Evolutionary conservation across 2,113 vertebrate genomes (phyloP), one percentile per base, ranked within the genome.

Genomic region (Eulacestoma nigropectus): DNA sequence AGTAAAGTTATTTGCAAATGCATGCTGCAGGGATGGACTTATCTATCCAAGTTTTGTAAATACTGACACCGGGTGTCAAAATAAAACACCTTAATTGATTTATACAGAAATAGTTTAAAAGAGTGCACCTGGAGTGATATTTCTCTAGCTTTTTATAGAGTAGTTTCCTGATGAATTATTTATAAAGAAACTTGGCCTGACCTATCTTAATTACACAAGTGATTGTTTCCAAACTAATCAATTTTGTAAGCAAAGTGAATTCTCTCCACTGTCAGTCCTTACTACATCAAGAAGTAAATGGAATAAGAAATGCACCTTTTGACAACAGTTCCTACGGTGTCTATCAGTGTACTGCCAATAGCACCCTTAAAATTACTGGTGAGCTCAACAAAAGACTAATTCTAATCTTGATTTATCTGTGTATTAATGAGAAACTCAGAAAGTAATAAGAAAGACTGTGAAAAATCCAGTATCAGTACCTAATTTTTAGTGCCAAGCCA

Each of bases 1-100:
- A 98, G 98, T 97, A 97, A 98, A 98, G 98, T 98, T 98, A 98
- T 98, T 98, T 98, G 96, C 97, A 98, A 98, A 98, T 97, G 97
- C 97, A 96, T 97, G 98, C 97, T 98, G 97, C 91, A 95, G 95
- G 94, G 97, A 98, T 98, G 98, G 98, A 98, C 97, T 96, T 98
- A 98, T 97, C 98, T 98, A 59, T 97, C 97, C 93, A 77, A 72
- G 81, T 98, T 98, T 98, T 97, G 98, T 98, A 98, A 98, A 98
- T 98, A 98, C 97, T 98, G 98, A 98, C 97, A 97, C 90, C 3
- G 26, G 63, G 86, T 97, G 97, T 98, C 98, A 98, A 98, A 98
- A 98, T 98, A 98, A 98, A 97, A 86, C 96, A 96, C 97, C 96
- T 96, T 98, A 98, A 98, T 98, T 98, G 98, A 98, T 98, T 98